These are phyloP conservation scores for Drosophila differens DNA, from an alignment of 2,888 invertebrate genomes.

Conservation along the genomic window DNA sequence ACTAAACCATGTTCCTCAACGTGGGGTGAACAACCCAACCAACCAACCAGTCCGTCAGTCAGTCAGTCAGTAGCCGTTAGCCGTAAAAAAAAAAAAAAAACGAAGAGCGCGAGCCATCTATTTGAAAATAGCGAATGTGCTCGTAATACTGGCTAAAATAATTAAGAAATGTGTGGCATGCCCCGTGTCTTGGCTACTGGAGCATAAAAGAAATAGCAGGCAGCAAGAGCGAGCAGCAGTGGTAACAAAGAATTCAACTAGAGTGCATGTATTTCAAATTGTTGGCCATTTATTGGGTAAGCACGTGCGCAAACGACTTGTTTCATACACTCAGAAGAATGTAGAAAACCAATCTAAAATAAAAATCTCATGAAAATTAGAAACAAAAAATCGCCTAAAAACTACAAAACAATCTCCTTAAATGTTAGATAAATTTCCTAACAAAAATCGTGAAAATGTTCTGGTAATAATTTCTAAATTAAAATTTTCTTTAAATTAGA, in stretches of 20 bases:
- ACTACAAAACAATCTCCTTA: too few species aligned
- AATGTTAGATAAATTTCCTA: too few species aligned
- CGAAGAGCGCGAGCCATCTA: conserved; percentile 19
- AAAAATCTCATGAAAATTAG: neutral
- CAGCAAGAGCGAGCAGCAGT: conserved; percentile 3
- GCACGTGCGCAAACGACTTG: conserved; percentile 55
- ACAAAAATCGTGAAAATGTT: too few species aligned
- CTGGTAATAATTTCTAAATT: too few species aligned
- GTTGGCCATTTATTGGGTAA: conserved; percentile 59
- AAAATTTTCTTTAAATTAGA: too few species aligned
- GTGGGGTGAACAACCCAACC: conserved; percentile 22
- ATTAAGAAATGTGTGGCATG: conserved; percentile 80
- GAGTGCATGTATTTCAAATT: conserved; percentile 48
- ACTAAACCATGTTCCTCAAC: conserved; percentile 37
- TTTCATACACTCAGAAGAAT: neutral
- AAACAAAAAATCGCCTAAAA: neutral
- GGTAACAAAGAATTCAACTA: conserved; percentile 26
- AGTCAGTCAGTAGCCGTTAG: neutral
- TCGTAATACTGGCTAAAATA: conserved; percentile 64
- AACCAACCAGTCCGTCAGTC: neutral
- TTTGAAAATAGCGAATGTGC: conserved; percentile 20
- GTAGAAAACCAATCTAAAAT: neutral
- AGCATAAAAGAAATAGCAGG: conserved; percentile 61
- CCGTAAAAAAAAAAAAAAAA: conserved; percentile 2
- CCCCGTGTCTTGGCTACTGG: conserved; percentile 63